Evolutionary conservation across 2,888 invertebrate species (phyloP).

Genomic region (Zygothrica quintamaculata): DNA sequence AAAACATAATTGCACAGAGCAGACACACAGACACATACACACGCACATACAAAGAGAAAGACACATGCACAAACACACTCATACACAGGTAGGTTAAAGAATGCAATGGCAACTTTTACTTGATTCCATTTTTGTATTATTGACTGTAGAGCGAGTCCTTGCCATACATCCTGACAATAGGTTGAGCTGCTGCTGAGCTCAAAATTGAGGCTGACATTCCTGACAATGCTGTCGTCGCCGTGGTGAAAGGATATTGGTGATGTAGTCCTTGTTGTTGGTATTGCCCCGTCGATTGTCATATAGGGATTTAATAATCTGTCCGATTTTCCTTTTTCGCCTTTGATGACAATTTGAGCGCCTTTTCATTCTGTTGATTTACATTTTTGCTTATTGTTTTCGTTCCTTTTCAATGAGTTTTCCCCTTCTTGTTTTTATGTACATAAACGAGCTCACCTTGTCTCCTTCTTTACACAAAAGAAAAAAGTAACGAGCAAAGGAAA

Average conservation of each 20-base stretch:
- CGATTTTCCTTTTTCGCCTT: conserved; percentile 35
- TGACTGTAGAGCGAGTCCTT: conserved; percentile 47
- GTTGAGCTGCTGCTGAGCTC: conserved; percentile 37
- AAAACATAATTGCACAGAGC: conserved; percentile 64
- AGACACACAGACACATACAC: conserved; percentile 18
- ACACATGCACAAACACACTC: not conserved
- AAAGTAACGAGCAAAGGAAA: conserved; percentile 37
- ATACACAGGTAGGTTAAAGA: conserved; percentile 3
- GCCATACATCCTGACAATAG: conserved; percentile 37
- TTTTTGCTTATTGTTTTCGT: conserved; percentile 62
- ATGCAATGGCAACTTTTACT: conserved; percentile 23
- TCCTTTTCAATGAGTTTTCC: not conserved
- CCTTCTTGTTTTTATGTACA: not conserved
- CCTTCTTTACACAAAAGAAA: no score
- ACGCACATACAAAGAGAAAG: not conserved
- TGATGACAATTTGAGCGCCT: conserved; percentile 62
- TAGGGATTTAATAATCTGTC: conserved; percentile 74
- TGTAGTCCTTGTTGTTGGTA: conserved; percentile 19
- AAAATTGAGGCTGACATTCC: conserved; percentile 56
- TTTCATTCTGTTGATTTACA: conserved; percentile 64
- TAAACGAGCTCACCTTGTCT: not conserved
- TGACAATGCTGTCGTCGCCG: conserved; percentile 67
- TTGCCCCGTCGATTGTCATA: conserved; percentile 62
- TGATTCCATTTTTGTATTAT: conserved; percentile 40
- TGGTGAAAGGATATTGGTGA: conserved; percentile 26